A percentile compares a stretch with the other conserved stretches of the same genome.
Conservation (phyloP, 2,797 vertebrate species). For the Tenualosa thibaudeaui region DNA sequence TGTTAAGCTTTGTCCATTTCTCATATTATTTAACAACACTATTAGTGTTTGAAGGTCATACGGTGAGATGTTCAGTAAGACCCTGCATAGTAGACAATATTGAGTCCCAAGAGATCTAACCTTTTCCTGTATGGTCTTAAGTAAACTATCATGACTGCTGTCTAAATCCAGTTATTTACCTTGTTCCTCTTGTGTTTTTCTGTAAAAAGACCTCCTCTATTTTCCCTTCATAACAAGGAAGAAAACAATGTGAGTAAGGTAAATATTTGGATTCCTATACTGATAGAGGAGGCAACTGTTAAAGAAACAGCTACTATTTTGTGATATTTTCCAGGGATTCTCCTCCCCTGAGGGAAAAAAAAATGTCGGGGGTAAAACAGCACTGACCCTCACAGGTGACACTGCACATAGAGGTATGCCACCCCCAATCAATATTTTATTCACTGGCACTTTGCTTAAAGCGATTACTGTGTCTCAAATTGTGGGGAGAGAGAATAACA, state of each 20-base stretch:
- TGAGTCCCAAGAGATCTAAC: background rate
- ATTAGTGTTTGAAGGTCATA: conserved; percentile 8
- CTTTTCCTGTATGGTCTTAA: background rate
- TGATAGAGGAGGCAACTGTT: background rate
- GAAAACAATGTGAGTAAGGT: background rate
- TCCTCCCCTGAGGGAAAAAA: conserved; percentile 19
- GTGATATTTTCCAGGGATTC: background rate
- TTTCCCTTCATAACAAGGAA: background rate
- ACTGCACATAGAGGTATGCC: conserved; percentile 59
- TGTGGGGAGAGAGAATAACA: conserved; percentile 64
- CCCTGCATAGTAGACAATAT: background rate
- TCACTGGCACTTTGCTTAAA: conserved; percentile 64
- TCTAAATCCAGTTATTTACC: background rate
- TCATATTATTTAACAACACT: background rate
- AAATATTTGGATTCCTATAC: conserved; percentile 15
- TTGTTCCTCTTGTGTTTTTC: background rate
- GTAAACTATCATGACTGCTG: background rate
- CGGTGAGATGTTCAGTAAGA: background rate
- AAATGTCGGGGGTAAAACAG: conserved; percentile 45
- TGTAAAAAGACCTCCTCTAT: background rate
- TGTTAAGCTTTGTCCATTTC: background rate
- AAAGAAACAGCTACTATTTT: background rate
- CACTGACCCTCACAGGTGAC: conserved; percentile 71
- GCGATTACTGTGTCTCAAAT: conserved; percentile 71
- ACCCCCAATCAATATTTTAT: conserved; percentile 75